Evolutionary conservation across 2,113 vertebrate genomes (phyloP).

Genomic region (Emydura subglobosa): DNA sequence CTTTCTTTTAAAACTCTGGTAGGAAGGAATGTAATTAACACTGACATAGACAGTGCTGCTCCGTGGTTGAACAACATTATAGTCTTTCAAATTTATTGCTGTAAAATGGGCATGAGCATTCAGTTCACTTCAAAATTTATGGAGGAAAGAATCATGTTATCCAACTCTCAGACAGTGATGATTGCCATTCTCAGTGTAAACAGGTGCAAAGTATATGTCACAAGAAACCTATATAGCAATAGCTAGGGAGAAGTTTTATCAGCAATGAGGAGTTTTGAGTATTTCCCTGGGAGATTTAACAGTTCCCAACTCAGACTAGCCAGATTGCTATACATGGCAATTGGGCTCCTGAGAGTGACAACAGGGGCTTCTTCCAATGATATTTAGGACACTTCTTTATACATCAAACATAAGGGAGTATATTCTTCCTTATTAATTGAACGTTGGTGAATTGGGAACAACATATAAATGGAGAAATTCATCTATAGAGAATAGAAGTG

Average conservation of each 20-base stretch:
- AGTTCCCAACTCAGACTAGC: neutral
- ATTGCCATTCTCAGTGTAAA: neutral
- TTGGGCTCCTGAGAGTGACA: neutral
- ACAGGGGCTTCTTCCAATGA: neutral
- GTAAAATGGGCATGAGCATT: neutral
- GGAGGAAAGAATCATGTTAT: neutral
- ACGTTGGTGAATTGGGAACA: neutral
- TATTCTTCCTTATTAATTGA: neutral
- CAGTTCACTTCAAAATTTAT: neutral
- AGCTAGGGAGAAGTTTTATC: neutral
- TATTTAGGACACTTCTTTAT: neutral
- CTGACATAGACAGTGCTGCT: neutral
- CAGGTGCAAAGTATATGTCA: neutral
- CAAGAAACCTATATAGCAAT: rapidly evolving
- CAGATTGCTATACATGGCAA: neutral
- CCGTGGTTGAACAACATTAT: constrained; percentile 37
- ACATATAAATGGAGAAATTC: neutral
- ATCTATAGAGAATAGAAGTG: neutral
- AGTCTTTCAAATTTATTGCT: constrained; percentile 4
- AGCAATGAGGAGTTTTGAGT: neutral
- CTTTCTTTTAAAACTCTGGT: constrained; percentile 43
- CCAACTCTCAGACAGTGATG: neutral
- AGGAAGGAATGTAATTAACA: constrained; percentile 60
- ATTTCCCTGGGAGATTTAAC: neutral
- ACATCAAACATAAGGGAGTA: neutral